These are phyloP conservation scores for Sitobion miscanthi DNA, from an alignment of 1,140 invertebrate species.

Conservation along the genomic window DNA sequence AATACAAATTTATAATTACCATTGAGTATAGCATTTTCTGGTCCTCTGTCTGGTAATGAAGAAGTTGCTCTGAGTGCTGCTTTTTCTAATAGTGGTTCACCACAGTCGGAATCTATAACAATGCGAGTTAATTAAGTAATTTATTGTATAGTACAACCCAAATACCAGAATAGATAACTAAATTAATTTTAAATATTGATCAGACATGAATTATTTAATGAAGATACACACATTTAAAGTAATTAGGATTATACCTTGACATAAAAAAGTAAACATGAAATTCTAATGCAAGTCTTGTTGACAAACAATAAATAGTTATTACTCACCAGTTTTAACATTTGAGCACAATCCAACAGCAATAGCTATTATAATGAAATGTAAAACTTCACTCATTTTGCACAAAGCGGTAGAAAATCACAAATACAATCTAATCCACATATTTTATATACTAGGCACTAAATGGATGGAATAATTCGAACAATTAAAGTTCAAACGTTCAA, in stretches of 20 bases:
- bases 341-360: neutral
- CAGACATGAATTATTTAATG: neutral
- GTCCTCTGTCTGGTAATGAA: constrained; percentile 76
- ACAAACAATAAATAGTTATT: neutral
- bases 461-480: neutral
- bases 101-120: constrained; percentile 70
- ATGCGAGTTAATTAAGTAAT: neutral
- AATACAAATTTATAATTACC: constrained; percentile 68
- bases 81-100: constrained; percentile 75
- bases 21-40: constrained; percentile 80
- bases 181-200: neutral
- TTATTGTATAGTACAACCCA: neutral
- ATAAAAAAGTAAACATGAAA: neutral
- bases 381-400: neutral
- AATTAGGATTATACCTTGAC: too few relatives aligned
- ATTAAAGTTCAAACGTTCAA: neutral
- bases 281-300: neutral
- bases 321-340: constrained; percentile 46
- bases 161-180: neutral
- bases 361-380: neutral
- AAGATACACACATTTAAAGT: neutral
- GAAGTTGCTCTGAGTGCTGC: constrained; percentile 79
- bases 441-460: neutral
- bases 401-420: neutral
- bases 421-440: constrained; percentile 3